Conservation (phyloP, 1,140 invertebrate species). For the Rhizoglyphus robini region DNA sequence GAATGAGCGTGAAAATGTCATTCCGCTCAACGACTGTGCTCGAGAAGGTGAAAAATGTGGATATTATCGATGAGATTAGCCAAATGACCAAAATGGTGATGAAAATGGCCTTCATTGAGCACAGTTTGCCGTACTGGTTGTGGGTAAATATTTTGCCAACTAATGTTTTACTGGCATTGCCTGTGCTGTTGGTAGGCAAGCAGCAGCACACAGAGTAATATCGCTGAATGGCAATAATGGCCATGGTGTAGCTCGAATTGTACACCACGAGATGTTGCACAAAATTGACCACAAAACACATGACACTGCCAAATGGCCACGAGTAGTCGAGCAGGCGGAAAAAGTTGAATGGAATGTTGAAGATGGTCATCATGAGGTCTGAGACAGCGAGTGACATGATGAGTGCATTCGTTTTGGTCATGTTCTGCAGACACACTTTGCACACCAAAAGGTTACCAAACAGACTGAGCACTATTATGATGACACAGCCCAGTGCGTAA, state of each 20-base stretch:
- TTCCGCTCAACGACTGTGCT: not conserved
- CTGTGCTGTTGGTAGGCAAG: no score
- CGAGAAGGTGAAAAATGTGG: not conserved
- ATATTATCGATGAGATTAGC: not conserved
- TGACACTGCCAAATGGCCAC: conserved; percentile 37
- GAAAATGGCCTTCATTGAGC: not conserved
- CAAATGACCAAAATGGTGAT: not conserved
- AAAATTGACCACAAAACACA: conserved; percentile 39
- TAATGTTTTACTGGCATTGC: no score
- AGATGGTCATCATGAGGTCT: conserved; percentile 65
- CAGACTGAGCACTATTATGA: conserved; percentile 24
- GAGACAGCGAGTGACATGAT: conserved; percentile 48
- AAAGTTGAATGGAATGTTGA: conserved; percentile 60
- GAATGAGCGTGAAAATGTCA: not conserved
- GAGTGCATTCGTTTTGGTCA: not conserved
- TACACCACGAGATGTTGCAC: conserved; percentile 33
- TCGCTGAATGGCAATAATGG: conserved; percentile 40
- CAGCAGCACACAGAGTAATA: conserved; percentile 36
- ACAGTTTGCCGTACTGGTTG: no score
- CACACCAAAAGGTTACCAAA: conserved; percentile 32
- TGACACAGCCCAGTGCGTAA: not conserved
- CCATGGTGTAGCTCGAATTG: conserved; percentile 42
- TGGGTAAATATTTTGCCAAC: no score
- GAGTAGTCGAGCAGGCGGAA: conserved; percentile 30
- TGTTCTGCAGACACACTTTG: not conserved